Evolutionary conservation across 2,888 invertebrate genomes (phyloP).

Genomic region (Pimpla rufipes): DNA sequence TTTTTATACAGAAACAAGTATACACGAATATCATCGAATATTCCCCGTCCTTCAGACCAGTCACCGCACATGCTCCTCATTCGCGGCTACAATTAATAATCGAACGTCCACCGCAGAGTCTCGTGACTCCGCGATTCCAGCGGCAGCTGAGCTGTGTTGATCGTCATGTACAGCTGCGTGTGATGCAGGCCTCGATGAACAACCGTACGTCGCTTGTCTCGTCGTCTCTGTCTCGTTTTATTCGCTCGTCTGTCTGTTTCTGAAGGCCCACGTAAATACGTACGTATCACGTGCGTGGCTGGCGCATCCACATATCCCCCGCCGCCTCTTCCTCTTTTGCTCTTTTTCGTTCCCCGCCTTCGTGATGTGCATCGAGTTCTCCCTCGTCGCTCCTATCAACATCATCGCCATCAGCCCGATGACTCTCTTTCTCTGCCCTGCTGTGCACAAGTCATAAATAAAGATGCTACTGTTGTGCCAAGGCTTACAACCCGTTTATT

Average conservation of each 20-base stretch:
- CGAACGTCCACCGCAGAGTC: not conserved
- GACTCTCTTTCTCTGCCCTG: constrained; percentile 4
- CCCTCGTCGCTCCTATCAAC: not conserved
- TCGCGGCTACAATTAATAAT: not conserved
- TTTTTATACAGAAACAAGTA: no score
- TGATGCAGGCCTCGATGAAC: not conserved
- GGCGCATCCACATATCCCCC: not conserved
- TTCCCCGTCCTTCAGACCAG: not conserved
- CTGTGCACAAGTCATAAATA: constrained; percentile 1
- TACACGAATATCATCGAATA: no score
- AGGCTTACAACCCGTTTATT: constrained; percentile 21
- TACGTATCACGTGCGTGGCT: constrained; percentile 22
- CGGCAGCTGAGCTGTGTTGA: not conserved
- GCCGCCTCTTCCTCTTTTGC: not conserved
- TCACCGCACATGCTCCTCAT: not conserved
- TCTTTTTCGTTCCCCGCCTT: not conserved
- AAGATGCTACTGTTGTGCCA: constrained; percentile 22
- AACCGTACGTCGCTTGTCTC: not conserved
- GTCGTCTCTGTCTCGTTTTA: not conserved
- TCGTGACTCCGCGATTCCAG: not conserved
- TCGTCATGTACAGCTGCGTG: constrained; percentile 21
- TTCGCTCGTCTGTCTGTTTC: not conserved
- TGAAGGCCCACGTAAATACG: not conserved
- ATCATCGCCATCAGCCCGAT: not conserved
- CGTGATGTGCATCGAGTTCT: no score